Conservation (phyloP, 2,888 invertebrate species). For the Nephrocerus scutellatus region DNA sequence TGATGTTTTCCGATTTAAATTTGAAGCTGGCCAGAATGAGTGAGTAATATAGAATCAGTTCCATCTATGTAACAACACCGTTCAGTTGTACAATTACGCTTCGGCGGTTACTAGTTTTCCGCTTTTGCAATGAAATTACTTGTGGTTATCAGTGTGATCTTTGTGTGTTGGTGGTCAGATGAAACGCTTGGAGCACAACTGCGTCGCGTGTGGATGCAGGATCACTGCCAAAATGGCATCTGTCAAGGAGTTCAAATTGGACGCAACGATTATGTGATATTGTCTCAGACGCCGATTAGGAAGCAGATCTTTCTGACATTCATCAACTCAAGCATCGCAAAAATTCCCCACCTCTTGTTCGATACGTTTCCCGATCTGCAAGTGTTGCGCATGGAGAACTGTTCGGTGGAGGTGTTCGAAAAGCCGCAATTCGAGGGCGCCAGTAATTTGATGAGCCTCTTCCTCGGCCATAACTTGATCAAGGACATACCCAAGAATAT, state of each 20-base stretch:
- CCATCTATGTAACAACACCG: no score
- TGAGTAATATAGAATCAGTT: no score
- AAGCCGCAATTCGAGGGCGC: conserved; percentile 44
- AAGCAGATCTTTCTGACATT: conserved; percentile 39
- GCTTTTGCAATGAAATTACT: no score
- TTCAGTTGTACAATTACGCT: no score
- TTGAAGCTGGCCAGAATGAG: no score
- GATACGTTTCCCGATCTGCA: conserved; percentile 44
- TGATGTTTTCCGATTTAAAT: no score
- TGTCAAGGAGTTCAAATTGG: conserved; percentile 37
- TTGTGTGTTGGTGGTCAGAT: no score
- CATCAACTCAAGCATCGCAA: conserved; percentile 41
- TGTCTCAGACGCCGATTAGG: conserved; percentile 36
- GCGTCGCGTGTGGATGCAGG: conserved; percentile 44
- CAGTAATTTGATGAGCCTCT: conserved; percentile 41
- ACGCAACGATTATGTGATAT: conserved; percentile 41
- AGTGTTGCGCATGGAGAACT: conserved; percentile 41
- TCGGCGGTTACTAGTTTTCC: no score
- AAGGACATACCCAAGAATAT: conserved; percentile 42
- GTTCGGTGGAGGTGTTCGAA: conserved; percentile 40
- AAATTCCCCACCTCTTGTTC: conserved; percentile 43
- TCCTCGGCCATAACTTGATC: conserved; percentile 35
- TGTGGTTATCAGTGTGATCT: no score
- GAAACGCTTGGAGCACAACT: conserved; percentile 30
- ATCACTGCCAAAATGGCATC: conserved; percentile 38